phyloP scores from a whole-genome alignment of 2,797 vertebrate species.

The Chrosomus eos region DNA sequence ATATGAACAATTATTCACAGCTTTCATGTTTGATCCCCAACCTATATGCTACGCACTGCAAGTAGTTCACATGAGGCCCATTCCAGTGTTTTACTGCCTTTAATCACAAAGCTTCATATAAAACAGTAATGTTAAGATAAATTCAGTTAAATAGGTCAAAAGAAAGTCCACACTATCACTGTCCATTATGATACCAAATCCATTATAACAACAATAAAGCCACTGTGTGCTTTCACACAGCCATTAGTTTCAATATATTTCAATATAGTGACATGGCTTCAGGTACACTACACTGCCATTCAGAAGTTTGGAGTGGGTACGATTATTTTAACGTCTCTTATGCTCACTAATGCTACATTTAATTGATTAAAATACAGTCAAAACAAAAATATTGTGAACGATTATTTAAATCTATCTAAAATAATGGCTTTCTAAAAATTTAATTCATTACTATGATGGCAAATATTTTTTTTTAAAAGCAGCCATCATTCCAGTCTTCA shows the following conservation, averaged over 20 bases:
- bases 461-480: not conserved
- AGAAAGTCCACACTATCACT: not conserved
- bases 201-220: not conserved
- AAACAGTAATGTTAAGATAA: not conserved
- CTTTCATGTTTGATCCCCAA: constrained; percentile 24
- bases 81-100: not conserved
- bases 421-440: not conserved
- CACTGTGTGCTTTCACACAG: not conserved
- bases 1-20: constrained; percentile 36
- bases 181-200: not conserved
- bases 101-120: not conserved
- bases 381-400: not conserved
- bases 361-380: not conserved
- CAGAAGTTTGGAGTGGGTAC: not conserved
- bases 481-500: not conserved
- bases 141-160: not conserved
- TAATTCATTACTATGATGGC: not conserved
- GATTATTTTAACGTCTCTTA: not conserved
- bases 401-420: not conserved
- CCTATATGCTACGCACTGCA: not conserved
- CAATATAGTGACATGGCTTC: not conserved
- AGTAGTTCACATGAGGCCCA: not conserved
- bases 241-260: not conserved
- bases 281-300: not conserved
- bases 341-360: not conserved